Evolutionary conservation across 1,140 invertebrate genomes (phyloP).

Genomic region (Hesperophylax magnus): DNA sequence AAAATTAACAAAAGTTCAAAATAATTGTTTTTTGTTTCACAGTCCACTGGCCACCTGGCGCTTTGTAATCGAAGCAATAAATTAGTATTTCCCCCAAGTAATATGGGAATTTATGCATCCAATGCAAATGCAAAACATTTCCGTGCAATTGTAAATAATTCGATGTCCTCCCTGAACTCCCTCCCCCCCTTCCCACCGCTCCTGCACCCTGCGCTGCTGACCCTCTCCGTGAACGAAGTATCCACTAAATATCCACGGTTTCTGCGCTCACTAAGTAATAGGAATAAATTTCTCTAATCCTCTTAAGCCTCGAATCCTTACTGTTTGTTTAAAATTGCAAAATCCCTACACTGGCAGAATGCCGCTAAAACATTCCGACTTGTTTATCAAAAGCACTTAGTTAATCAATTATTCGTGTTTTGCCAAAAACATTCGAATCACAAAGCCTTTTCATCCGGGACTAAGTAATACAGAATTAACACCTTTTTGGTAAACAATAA

Average conservation of each 20-base stretch:
- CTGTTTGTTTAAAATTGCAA: slow-evolving; percentile 45
- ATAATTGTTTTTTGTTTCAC: too few species aligned
- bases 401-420: slow-evolving; percentile 34
- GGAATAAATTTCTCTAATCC: slow-evolving; percentile 49
- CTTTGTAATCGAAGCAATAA: slow-evolving; percentile 39
- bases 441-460: too few species aligned
- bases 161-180: background rate
- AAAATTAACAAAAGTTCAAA: too few species aligned
- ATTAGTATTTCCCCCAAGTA: slow-evolving; percentile 22
- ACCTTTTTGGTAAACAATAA: too few species aligned
- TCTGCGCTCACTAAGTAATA: slow-evolving; percentile 46
- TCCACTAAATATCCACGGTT: slow-evolving; percentile 28
- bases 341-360: slow-evolving; percentile 15
- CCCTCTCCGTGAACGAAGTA: slow-evolving; percentile 11
- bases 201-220: background rate
- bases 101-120: slow-evolving; percentile 16
- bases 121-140: too few species aligned
- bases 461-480: too few species aligned
- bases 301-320: slow-evolving; percentile 45
- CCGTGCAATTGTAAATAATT: slow-evolving; percentile 41
- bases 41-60: slow-evolving; percentile 2
- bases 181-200: background rate
- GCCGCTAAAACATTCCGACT: slow-evolving; percentile 11
- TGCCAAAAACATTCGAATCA: too few species aligned
- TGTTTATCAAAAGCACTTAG: slow-evolving; percentile 40